These are phyloP conservation scores for Squalus acanthias DNA, from an alignment of 2,797 vertebrate genomes.

Conservation along the genomic window DNA sequence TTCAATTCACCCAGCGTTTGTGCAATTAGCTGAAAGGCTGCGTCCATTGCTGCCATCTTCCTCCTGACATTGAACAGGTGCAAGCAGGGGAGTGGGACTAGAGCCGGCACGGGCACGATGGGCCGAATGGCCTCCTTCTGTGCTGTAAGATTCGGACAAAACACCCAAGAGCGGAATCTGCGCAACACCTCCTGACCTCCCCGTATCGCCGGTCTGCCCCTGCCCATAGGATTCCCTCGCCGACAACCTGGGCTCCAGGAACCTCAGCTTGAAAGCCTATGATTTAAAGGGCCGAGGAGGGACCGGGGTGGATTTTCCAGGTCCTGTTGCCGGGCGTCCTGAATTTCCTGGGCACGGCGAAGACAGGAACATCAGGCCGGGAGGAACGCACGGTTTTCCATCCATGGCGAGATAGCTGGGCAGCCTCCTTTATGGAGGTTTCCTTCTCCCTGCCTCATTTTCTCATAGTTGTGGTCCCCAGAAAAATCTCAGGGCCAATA, in stretches of 20 bases:
- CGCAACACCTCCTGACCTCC: background rate
- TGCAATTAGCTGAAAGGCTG: background rate
- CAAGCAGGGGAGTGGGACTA: background rate
- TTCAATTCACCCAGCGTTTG: background rate
- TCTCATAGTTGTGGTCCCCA: background rate
- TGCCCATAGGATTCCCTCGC: background rate
- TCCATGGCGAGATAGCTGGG: background rate
- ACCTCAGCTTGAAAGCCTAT: background rate
- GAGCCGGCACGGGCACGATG: background rate
- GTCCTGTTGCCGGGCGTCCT: background rate
- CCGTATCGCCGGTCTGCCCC: background rate
- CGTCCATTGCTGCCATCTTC: background rate
- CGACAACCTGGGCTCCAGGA: background rate
- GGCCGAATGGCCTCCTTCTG: background rate
- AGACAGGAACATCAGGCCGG: background rate
- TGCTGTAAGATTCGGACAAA: background rate
- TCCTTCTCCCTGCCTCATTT: background rate
- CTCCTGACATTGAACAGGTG: background rate
- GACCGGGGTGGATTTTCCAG: background rate
- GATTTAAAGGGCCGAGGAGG: background rate
- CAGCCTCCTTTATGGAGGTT: background rate
- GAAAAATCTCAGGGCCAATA: background rate
- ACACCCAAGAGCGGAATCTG: too few species aligned
- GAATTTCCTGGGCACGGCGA: background rate
- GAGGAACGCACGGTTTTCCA: background rate